Conservation (phyloP, 1,140 invertebrate genomes). For the Oryzaephilus surinamensis region DNA sequence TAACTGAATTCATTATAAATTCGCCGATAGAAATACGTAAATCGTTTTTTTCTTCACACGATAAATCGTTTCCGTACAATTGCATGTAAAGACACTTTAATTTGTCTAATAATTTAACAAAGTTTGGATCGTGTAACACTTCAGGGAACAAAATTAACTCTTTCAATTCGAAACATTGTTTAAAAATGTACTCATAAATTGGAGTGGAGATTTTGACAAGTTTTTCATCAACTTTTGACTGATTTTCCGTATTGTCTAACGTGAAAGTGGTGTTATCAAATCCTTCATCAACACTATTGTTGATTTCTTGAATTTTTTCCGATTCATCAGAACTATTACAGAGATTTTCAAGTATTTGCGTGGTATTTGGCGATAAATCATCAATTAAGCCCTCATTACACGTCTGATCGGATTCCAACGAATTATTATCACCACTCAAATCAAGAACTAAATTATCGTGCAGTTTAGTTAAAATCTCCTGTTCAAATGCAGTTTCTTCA, state of each 20-base stretch:
- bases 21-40: conserved; percentile 21
- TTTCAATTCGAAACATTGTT: conserved; percentile 26
- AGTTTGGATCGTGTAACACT: conserved; percentile 21
- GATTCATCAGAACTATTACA: too few species aligned
- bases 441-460: conserved; percentile 16
- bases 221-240: conserved; percentile 17
- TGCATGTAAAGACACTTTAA: conserved; percentile 21
- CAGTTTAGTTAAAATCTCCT: neutral
- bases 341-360: too few species aligned
- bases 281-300: conserved; percentile 22
- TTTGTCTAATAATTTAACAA: conserved; percentile 21
- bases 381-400: neutral
- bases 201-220: conserved; percentile 16
- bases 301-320: neutral
- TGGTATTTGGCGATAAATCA: neutral
- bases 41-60: conserved; percentile 21
- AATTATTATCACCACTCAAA: conserved; percentile 3
- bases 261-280: conserved; percentile 17
- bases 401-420: neutral
- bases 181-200: conserved; percentile 26
- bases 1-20: conserved; percentile 19
- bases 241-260: neutral
- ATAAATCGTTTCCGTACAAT: conserved; percentile 16
- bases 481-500: neutral
- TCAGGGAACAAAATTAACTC: conserved; percentile 32